Conservation (phyloP, 2,113 vertebrate genomes). For the Ptilonorhynchus violaceus region DNA sequence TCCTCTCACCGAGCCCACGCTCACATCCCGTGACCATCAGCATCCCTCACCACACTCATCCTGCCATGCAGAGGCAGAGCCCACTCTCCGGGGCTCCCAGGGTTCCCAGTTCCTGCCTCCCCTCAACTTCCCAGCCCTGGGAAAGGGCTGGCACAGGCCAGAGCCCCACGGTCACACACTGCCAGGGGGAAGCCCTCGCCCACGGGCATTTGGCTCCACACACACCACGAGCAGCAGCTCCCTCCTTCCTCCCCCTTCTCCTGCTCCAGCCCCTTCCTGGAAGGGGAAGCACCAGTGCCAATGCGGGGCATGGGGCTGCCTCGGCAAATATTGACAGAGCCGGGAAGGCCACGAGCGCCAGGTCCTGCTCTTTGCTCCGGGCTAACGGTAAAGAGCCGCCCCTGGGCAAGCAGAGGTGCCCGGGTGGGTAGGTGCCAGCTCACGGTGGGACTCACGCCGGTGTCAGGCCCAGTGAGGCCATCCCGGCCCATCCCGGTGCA, state of each 20-base stretch:
- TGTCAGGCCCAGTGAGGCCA: neutral
- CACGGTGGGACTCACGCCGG: neutral
- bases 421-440: neutral
- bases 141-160: neutral
- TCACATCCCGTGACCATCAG: neutral
- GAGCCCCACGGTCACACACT: rapidly evolving
- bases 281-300: neutral
- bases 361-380: conserved; percentile 40
- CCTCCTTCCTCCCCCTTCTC: neutral
- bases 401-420: neutral
- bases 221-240: neutral
- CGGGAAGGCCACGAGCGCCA: neutral
- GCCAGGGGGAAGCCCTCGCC: neutral
- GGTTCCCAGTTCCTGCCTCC: neutral
- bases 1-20: neutral
- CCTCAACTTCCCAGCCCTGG: rapidly evolving
- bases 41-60: neutral
- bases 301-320: neutral
- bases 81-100: rapidly evolving
- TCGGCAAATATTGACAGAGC: conserved; percentile 45
- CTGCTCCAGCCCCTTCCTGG: conserved; percentile 31
- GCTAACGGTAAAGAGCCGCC: conserved; percentile 37
- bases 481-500: rapidly evolving
- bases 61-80: rapidly evolving
- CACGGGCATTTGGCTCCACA: neutral